A percentile compares a stretch with the other conserved stretches of the same genome.
These are phyloP conservation scores for Dasypogon diadema DNA, from an alignment of 2,888 invertebrate species.

Conservation along the genomic window DNA sequence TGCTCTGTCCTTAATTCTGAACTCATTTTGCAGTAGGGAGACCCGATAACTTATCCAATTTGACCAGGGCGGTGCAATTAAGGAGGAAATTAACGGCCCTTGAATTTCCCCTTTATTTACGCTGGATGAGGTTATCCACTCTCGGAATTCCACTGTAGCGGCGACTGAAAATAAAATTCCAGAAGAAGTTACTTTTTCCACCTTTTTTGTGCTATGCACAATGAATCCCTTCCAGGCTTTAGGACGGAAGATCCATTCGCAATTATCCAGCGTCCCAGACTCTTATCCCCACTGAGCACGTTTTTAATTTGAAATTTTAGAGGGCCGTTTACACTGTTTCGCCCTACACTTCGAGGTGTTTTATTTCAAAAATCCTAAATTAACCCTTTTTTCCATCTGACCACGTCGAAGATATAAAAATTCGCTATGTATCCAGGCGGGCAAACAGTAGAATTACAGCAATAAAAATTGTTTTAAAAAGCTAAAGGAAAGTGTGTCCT, in stretches of 20 bases:
- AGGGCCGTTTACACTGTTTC: conserved; percentile 40
- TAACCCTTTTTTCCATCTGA: conserved; percentile 53
- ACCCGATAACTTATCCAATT: conserved; percentile 48
- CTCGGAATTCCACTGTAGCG: conserved; percentile 7
- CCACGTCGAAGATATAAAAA: conserved; percentile 56
- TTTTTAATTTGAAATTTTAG: conserved; percentile 54
- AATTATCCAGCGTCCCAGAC: conserved; percentile 22
- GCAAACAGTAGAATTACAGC: conserved; percentile 20
- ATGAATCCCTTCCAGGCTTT: background rate
- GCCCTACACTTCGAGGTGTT: conserved; percentile 21
- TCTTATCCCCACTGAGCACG: conserved; percentile 46
- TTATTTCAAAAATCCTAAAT: conserved; percentile 41
- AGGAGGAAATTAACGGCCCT: conserved; percentile 37
- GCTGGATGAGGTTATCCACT: conserved; percentile 42
- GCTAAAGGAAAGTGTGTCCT: background rate
- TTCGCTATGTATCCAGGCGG: conserved; percentile 2
- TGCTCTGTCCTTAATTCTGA: background rate
- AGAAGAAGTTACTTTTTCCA: background rate
- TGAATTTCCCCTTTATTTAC: conserved; percentile 29
- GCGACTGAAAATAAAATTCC: conserved; percentile 44
- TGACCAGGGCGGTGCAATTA: conserved; percentile 47
- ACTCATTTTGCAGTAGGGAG: background rate
- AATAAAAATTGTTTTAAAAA: conserved; percentile 42
- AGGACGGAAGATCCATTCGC: conserved; percentile 19
- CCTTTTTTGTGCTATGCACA: background rate